Evolutionary conservation across 2,888 invertebrate genomes (phyloP), one percentile per base, ranked within the genome.

Genomic region (Scrobipalpa costella): DNA sequence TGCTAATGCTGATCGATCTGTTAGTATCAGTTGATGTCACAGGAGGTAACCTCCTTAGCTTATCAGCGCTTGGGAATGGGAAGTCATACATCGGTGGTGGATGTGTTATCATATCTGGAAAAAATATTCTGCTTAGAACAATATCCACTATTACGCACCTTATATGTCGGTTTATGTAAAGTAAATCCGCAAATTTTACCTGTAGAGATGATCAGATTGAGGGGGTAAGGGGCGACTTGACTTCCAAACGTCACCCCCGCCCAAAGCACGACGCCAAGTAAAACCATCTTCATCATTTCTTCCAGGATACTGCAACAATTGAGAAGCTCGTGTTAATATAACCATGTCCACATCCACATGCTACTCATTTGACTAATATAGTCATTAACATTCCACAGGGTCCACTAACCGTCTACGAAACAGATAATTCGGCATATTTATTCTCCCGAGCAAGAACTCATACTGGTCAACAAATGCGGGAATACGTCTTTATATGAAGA

Each of bases 1-100:
- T 89, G 58, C 93, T 93, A 69, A 94, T 92, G 52, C 77, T 78
- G n/a, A 95, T 83, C 0, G 94, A 93, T 38, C 82, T 85, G 71
- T 94, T 94, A 11, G 93, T 84, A 50, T 93, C 89, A 2, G 81
- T 79, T n/a, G 79, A 76, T 38, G 92, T 90, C 49, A 94, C 86
- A 40, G 81, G 79, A 5, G 93, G 93, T 66, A 92, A 68, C 67
- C 78, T 84, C 68, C 77, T 90, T 64, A 92, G 70, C 74, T 81
- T 83, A 59, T 86, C 81, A 40, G 88, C 79, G 71, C 84, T 90
- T 60, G 92, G 92, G 69, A 91, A 92, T 34, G 92, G 92, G 69
- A 84, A 91, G 71, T 92, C 92, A 66, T 92, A 92, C 85, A 87
- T 83, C 1, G 92, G 92, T 19, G 90, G 90, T 61, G 90, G 89